Evolutionary conservation across 1,140 invertebrate genomes (phyloP).

Genomic region (Anastrepha ludens): DNA sequence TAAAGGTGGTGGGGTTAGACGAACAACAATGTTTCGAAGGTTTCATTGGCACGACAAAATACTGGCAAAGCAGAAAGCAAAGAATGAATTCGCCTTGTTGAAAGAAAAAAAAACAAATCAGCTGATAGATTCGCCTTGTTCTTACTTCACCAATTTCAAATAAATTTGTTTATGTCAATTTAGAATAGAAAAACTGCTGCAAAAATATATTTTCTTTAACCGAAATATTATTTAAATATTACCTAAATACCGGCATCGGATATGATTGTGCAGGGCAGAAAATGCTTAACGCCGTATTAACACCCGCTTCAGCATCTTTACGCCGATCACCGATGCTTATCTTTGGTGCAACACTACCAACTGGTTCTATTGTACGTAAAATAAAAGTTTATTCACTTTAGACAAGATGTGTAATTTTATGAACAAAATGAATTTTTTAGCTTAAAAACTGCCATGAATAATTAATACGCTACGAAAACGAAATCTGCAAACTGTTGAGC

Average conservation of each 20-base stretch:
- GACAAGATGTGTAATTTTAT: too few relatives aligned
- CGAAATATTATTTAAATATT: not conserved
- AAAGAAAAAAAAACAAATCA: not conserved
- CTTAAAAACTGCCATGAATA: conserved; percentile 50
- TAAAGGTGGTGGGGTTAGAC: too few relatives aligned
- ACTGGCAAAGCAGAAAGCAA: too few relatives aligned
- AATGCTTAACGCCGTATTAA: conserved; percentile 74
- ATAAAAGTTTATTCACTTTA: not conserved
- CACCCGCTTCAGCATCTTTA: conserved; percentile 75
- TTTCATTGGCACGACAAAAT: too few relatives aligned
- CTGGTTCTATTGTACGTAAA: conserved; percentile 77
- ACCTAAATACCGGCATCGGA: conserved; percentile 79
- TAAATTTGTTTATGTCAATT: too few relatives aligned
- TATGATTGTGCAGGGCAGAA: conserved; percentile 81
- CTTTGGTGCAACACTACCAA: conserved; percentile 82
- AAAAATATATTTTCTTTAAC: too few relatives aligned
- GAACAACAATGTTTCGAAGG: too few relatives aligned
- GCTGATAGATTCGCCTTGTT: too few relatives aligned
- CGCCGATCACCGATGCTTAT: conserved; percentile 78
- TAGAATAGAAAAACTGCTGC: too few relatives aligned
- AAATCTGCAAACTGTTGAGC: not conserved
- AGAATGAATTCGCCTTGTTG: too few relatives aligned
- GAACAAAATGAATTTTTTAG: not conserved
- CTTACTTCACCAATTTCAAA: too few relatives aligned
- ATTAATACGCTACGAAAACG: not conserved